Evolutionary conservation across 2,797 vertebrate species (phyloP).

Genomic region (Strix occidentalis): DNA sequence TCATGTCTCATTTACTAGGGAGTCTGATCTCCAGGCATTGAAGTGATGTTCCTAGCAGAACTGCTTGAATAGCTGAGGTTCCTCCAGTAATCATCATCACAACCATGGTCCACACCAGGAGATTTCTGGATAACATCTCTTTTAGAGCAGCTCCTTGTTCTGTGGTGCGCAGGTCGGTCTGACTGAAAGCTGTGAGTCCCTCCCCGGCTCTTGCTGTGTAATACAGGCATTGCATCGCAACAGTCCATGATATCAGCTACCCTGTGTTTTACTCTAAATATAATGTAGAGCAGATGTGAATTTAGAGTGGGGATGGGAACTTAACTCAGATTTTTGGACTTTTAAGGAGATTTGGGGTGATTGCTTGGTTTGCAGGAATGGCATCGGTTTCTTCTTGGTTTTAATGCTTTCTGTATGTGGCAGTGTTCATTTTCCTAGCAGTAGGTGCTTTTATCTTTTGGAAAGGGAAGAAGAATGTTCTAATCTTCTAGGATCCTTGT

Average conservation of each 20-base stretch:
- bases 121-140: background rate
- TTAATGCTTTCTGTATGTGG: background rate
- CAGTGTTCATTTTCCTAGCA: fast-evolving
- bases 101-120: background rate
- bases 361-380: background rate
- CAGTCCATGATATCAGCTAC: background rate
- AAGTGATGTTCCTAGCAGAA: background rate
- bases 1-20: background rate
- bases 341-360: background rate
- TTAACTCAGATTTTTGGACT: background rate
- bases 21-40: background rate
- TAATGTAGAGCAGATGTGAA: background rate
- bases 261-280: background rate
- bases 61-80: background rate
- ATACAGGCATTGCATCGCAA: background rate
- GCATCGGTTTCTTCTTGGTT: background rate
- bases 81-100: background rate
- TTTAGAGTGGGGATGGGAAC: background rate
- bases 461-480: background rate
- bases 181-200: background rate
- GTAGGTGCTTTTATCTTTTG: background rate
- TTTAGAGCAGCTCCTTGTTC: background rate
- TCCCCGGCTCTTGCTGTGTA: background rate
- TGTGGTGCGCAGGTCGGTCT: background rate
- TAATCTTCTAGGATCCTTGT: fast-evolving